Evolutionary conservation across 2,113 vertebrate genomes (phyloP).

Genomic region (Strix uralensis): DNA sequence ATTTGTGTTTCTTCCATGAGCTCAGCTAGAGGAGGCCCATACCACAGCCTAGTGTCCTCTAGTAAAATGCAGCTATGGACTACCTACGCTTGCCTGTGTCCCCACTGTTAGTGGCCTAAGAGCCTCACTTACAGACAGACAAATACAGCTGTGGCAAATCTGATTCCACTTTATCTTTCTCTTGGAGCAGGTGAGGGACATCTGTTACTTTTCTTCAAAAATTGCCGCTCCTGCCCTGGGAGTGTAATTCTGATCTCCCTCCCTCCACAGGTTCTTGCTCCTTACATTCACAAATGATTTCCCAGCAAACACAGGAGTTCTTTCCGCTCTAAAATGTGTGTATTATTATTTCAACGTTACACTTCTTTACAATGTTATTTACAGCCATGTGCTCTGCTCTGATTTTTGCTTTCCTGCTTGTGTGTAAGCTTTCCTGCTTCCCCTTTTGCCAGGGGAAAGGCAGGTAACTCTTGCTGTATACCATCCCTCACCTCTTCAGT

Average conservation of each 20-base stretch:
- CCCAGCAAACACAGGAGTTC: neutral
- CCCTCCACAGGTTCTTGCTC: rapidly evolving
- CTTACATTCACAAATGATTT: neutral
- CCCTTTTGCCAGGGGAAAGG: neutral
- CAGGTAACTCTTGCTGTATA: neutral
- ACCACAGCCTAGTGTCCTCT: neutral
- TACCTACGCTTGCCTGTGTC: neutral
- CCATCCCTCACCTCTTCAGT: no score
- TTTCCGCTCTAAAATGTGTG: neutral
- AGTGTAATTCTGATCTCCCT: neutral
- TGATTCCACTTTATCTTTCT: neutral
- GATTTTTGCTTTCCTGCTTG: neutral
- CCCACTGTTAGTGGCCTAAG: rapidly evolving
- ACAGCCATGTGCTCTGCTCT: neutral
- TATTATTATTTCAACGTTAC: neutral
- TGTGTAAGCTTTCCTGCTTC: no score
- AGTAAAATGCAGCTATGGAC: neutral
- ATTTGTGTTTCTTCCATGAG: neutral
- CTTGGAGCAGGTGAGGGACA: neutral
- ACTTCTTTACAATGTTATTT: neutral
- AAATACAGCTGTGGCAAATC: neutral
- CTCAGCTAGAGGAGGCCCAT: neutral
- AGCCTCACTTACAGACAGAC: neutral
- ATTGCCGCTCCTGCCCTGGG: neutral
- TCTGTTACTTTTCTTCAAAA: neutral